Base-by-base conservation (phyloP, 2,113 vertebrate genomes). In the Tyto alba region DNA sequence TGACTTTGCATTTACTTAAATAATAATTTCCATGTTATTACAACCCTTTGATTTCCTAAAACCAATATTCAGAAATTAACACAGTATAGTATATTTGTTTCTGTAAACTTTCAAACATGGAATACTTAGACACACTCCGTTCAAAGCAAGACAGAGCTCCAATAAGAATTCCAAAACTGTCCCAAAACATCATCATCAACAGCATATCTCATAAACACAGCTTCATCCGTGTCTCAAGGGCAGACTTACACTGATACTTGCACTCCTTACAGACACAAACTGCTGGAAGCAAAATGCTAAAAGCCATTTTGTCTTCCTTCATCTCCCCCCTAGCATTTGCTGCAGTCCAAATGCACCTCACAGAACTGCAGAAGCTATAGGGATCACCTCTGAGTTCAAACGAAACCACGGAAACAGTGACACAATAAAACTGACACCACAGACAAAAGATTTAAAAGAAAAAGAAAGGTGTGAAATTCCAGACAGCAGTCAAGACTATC, bases 221-320 rank as follows among this genome's bases (percentile, higher is more conserved):
- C 27, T 89, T 74, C 34, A 62, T 57, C 16, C 26, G 10, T 27
- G 19, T 79, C 89, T 88, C 88, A 76, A 66, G 67, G 79, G 79
- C 47, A 92, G 78, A 90, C 12, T 57, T 90, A 71, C 74, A 47
- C 18, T 19, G 75, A 69, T 48, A 40, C 17, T 79, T 91, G 41
- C 57, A 90, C 11, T 48, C 74, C 23, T 90, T 59, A 52, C 29
- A 62, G 85, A 50, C 30, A 78, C 5, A 85, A 81, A 73, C 22
- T 89, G 80, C 93, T 63, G 36, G 50, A 93, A 87, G 76, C 25
- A 88, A 94, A 95, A 91, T 41, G 50, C 79, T 92, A 48, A 94
- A 89, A 82, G 82, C 45, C 27, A 62, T 26, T 32, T 6, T 68
- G 30, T 66, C 62, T 73, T 88, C 18, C 27, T 85, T 89, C 47